Base-by-base conservation (phyloP, 2,888 invertebrate species). In the Parnassius mnemosyne region DNA sequence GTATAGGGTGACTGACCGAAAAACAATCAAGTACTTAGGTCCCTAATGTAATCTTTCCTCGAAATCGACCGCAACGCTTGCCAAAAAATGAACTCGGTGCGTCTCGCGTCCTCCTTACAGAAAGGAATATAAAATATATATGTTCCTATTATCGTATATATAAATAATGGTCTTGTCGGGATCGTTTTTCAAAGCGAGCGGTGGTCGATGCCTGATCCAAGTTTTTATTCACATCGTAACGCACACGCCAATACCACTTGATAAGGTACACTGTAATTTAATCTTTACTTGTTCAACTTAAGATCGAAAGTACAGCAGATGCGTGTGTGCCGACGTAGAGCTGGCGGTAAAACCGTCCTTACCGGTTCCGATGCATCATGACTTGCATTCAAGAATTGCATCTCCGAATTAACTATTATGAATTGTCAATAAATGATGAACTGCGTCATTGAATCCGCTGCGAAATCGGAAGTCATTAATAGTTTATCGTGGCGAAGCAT, bases 1-100 rank as follows among this genome's bases (percentile, higher is more conserved):
- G 20, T 34, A 42, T 65, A 60, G 69, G 89, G 87, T 83, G 79
- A 85, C 65, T 83, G 89, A 85, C 89, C 90, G 85, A 79, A 80
- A 86, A 85, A 88, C 87, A 90, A 89, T 87, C 87, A 80, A 78
- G 84, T 83, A 88, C 87, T 88, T 85, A 85, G 84, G 81, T 80
- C 77, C 83, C 78, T 78, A 88, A 84, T 80, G 83, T 81, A 85
- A 88, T 88, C 85, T 81, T 90, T 89, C 88, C 76, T 78, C 79
- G 90, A 88, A 89, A 83, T 81, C 84, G 69, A 74, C 77, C 80
- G 79, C 80, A 75, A 70, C 79, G 81, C 76, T 81, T 87, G 89
- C 89, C 89, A 89, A 90, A 88, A 89, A 87, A 84, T 69, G 75
- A 70, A 69, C 60, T 53, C 63, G 55, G 58, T 61, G 72, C 72